Percentiles rank a stretch among this genome's conserved stretches.
Evolutionary conservation across 1,140 invertebrate genomes (phyloP).

Genomic region (Teleopsis dalmanni): DNA sequence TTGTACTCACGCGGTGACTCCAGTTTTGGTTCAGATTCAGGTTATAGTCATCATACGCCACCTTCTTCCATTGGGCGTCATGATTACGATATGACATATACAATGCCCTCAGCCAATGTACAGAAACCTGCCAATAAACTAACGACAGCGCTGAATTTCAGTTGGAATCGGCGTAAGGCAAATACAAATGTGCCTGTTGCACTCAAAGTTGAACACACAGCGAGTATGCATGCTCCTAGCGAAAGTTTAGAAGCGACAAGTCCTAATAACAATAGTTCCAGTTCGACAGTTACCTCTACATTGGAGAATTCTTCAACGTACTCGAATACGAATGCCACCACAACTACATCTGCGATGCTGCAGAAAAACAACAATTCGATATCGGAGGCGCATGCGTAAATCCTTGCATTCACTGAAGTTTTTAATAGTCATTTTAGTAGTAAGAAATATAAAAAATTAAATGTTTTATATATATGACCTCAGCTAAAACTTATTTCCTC

Average conservation of each 20-base stretch:
- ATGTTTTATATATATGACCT: too few species aligned
- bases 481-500: too few species aligned
- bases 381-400: too few species aligned
- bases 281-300: conserved; percentile 30
- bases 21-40: conserved; percentile 59
- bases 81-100: conserved; percentile 30
- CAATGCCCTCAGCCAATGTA: conserved; percentile 13
- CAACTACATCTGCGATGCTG: too few species aligned
- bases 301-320: conserved; percentile 18
- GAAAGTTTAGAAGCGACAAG: conserved; percentile 24
- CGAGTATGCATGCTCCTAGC: not conserved
- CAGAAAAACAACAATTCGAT: too few species aligned
- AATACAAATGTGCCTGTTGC: not conserved
- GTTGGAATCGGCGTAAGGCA: conserved; percentile 24
- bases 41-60: conserved; percentile 60
- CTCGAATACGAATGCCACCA: too few species aligned
- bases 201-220: conserved; percentile 2
- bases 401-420: too few species aligned
- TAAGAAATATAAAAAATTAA: too few species aligned
- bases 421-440: too few species aligned
- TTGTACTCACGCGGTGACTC: conserved; percentile 42
- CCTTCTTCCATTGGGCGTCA: conserved; percentile 41
- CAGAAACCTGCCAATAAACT: conserved; percentile 25
- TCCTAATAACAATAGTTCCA: conserved; percentile 35
- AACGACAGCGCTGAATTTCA: conserved; percentile 32